Percentiles rank a stretch among this genome's conserved stretches.
Conservation (phyloP, 2,888 invertebrate species). For the Molanna angustata region DNA sequence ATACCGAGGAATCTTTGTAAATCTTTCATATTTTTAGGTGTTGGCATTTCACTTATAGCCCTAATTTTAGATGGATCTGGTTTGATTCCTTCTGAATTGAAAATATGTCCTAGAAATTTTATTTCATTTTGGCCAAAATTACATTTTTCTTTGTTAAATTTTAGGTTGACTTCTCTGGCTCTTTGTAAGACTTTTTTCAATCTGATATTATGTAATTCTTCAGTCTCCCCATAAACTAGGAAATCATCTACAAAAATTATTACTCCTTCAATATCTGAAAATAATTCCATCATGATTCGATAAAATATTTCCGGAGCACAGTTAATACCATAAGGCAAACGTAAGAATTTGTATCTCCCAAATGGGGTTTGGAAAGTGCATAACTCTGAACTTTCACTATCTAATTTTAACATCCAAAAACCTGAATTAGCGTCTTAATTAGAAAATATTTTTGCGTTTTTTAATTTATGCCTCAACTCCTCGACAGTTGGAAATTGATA, state of each 20-base stretch:
- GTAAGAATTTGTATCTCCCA: background rate
- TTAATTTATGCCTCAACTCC: background rate
- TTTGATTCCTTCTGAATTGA: slow-evolving; percentile 24
- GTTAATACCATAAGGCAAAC: slow-evolving; percentile 3
- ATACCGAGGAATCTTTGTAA: slow-evolving; percentile 29
- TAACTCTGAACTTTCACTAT: background rate
- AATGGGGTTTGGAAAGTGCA: background rate
- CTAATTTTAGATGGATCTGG: slow-evolving; percentile 24
- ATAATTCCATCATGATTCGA: background rate
- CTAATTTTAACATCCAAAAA: background rate
- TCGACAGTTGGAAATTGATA: background rate
- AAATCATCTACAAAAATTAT: slow-evolving; percentile 6
- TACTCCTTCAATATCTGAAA: slow-evolving; percentile 4
- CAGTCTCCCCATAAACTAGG: background rate
- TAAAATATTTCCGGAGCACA: slow-evolving; percentile 7
- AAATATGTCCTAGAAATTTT: slow-evolving; percentile 33
- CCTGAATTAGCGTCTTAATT: background rate
- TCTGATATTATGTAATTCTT: background rate
- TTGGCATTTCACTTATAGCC: slow-evolving; percentile 20
- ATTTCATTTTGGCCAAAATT: slow-evolving; percentile 24
- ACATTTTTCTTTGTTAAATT: slow-evolving; percentile 27
- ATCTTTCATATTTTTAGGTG: slow-evolving; percentile 15
- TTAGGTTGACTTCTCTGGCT: slow-evolving; percentile 1
- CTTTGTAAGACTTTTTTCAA: background rate
- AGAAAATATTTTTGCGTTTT: background rate